phyloP scores from a whole-genome alignment of 2,113 vertebrate species.

The Hiodon tergisus region DNA sequence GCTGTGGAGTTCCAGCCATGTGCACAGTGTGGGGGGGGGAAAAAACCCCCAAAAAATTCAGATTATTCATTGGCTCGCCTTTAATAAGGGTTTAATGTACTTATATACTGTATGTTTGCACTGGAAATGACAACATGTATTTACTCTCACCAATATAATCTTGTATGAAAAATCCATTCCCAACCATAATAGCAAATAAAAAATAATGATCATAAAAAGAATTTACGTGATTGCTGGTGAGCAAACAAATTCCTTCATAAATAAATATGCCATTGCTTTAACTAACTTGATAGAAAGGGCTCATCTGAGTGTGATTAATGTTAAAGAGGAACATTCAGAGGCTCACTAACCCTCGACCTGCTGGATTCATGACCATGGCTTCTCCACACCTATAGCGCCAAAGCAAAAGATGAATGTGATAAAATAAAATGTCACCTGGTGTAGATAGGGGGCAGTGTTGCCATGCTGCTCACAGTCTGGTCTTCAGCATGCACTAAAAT shows the following conservation, averaged over 20 bases:
- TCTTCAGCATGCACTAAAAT: not conserved
- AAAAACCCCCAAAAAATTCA: not conserved
- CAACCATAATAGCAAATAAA: constrained; percentile 5
- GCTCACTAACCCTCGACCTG: not conserved
- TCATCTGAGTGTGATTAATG: not conserved
- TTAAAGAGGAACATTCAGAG: not conserved
- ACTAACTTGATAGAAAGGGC: not conserved
- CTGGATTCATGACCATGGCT: not conserved
- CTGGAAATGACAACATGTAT: not conserved
- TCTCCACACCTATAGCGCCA: not conserved
- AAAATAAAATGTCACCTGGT: not conserved
- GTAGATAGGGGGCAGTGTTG: constrained; percentile 32
- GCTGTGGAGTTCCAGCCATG: no score
- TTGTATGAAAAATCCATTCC: not conserved
- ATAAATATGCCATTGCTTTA: not conserved
- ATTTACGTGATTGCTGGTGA: constrained; percentile 2
- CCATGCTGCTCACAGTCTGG: not conserved
- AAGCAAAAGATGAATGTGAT: not conserved
- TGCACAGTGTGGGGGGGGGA: no score
- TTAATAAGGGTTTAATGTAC: not conserved
- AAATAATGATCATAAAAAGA: not conserved
- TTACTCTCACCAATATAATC: constrained; percentile 1
- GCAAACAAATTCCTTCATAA: not conserved
- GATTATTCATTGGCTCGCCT: not conserved
- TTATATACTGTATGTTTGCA: not conserved